phyloP scores from a whole-genome alignment of 1,140 invertebrate genomes.

The Hetaerina americana region DNA sequence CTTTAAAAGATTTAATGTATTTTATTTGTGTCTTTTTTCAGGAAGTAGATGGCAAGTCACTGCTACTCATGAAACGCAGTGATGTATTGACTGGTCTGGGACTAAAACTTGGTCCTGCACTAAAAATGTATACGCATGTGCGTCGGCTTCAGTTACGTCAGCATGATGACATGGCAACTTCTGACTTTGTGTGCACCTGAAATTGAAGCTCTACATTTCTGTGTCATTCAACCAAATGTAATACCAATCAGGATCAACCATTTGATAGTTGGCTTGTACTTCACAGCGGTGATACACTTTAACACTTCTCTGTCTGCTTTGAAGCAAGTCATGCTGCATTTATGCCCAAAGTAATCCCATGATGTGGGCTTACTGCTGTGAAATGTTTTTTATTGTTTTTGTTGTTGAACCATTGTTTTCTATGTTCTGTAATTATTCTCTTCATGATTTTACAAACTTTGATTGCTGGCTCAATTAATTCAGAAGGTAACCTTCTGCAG shows the following conservation, averaged over 20 bases:
- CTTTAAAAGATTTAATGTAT: too few relatives aligned
- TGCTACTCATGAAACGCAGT: conserved; percentile 61
- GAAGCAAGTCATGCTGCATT: background rate
- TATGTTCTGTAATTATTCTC: too few relatives aligned
- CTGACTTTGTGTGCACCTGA: background rate
- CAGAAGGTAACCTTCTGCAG: too few relatives aligned
- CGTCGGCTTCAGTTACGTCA: background rate
- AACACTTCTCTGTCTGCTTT: background rate
- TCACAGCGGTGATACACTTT: background rate
- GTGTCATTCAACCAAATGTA: background rate
- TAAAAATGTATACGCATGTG: conserved; percentile 62
- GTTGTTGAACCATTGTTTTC: too few relatives aligned
- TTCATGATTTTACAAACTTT: too few relatives aligned
- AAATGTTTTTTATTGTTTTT: background rate
- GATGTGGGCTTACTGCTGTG: background rate
- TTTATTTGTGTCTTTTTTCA: conserved; percentile 31
- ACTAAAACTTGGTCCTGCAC: conserved; percentile 68
- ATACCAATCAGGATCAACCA: background rate
- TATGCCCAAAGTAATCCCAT: background rate
- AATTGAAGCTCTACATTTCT: background rate
- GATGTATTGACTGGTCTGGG: conserved; percentile 67
- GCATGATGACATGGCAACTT: background rate
- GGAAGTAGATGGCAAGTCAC: conserved; percentile 77
- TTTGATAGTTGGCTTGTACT: background rate
- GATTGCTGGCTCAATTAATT: too few relatives aligned